These are phyloP conservation scores for Mus spicilegus DNA, from an alignment of 2,113 vertebrate genomes.

Conservation along the genomic window DNA sequence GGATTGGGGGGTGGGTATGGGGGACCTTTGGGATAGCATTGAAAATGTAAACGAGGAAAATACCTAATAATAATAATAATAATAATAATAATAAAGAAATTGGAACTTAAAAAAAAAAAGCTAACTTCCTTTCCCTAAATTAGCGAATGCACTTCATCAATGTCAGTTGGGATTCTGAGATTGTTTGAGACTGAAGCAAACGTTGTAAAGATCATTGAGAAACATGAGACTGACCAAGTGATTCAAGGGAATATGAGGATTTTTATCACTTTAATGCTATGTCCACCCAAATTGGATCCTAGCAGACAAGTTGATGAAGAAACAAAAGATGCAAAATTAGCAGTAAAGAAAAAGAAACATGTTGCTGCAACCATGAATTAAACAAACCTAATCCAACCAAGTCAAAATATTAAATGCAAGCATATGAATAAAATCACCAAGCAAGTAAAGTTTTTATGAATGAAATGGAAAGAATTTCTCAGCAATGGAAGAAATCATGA, in stretches of 20 bases:
- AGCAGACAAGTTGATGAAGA: background rate
- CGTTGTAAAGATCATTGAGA: constrained; percentile 18
- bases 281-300: background rate
- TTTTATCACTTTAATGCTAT: constrained; percentile 10
- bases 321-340: background rate
- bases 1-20: too few species aligned
- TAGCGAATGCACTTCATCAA: too few species aligned
- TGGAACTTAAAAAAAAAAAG: too few species aligned
- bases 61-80: too few species aligned
- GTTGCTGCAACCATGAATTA: background rate
- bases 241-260: background rate
- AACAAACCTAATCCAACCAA: constrained; percentile 14
- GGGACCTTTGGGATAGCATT: too few species aligned
- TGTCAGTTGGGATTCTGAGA: background rate
- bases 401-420: constrained; percentile 31
- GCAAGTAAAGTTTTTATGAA: background rate
- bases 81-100: too few species aligned
- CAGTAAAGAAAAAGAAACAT: background rate
- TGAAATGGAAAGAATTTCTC: constrained; percentile 47
- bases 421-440: background rate
- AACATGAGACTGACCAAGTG: constrained; percentile 17
- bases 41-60: too few species aligned
- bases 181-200: constrained; percentile 22
- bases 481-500: background rate
- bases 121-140: too few species aligned